These are phyloP conservation scores for Oscheius sp. DNA, from an alignment of 2,888 invertebrate species.

Conservation along the genomic window DNA sequence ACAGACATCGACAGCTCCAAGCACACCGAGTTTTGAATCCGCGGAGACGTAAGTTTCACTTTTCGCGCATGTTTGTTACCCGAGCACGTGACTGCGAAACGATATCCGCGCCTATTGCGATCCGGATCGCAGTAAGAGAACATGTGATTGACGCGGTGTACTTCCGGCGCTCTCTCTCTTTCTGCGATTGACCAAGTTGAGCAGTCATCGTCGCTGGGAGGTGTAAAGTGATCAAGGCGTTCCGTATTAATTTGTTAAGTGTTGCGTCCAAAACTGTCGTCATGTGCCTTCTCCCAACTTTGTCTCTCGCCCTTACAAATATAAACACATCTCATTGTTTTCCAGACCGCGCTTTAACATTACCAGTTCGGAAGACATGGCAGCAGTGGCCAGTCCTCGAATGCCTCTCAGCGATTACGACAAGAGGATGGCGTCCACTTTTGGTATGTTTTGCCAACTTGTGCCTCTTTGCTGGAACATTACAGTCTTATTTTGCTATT, in stretches of 20 bases:
- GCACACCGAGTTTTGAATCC: conserved; percentile 32
- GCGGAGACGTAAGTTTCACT: conserved; percentile 20
- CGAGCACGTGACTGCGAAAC: conserved; percentile 4
- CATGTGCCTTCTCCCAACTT: neutral
- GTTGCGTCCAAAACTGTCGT: conserved; percentile 27
- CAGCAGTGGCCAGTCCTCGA: conserved; percentile 14
- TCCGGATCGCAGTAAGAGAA: conserved; percentile 25
- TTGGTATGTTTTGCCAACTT: conserved; percentile 1
- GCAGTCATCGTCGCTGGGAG: conserved; percentile 8
- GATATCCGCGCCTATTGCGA: conserved; percentile 14
- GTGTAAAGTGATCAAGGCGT: conserved; percentile 36
- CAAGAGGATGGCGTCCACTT: neutral
- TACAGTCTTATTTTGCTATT: conserved; percentile 13
- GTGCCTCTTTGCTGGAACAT: conserved; percentile 4
- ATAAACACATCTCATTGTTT: neutral
- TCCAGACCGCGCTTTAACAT: conserved; percentile 13
- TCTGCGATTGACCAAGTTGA: conserved; percentile 33
- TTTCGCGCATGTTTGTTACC: neutral
- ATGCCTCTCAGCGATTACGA: neutral
- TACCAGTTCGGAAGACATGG: neutral
- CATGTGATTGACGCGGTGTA: conserved; percentile 32
- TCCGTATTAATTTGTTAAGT: conserved; percentile 33
- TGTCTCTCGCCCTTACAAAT: conserved; percentile 8
- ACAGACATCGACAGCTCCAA: conserved; percentile 37
- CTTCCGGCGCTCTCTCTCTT: conserved; percentile 33